A percentile compares a stretch with the other conserved stretches of the same genome.
phyloP scores from a whole-genome alignment of 1,140 invertebrate genomes.

The Euura lappo region DNA sequence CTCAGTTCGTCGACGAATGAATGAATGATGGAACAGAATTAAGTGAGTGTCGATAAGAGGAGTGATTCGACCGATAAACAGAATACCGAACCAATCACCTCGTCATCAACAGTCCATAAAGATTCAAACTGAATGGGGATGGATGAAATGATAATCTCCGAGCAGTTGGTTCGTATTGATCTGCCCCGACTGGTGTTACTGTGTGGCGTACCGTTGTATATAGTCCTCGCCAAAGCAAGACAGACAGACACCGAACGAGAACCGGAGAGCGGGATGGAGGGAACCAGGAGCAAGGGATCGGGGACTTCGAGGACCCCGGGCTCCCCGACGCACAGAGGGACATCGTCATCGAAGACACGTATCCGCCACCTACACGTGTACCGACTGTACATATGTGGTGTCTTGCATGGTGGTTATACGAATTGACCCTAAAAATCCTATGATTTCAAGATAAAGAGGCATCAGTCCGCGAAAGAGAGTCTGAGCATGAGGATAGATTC shows the following conservation, averaged over 20 bases:
- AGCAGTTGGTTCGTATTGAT: slow-evolving; percentile 56
- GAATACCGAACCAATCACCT: neutral
- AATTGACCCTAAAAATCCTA: too few relatives aligned
- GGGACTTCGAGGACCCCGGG: neutral
- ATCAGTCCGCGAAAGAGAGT: too few relatives aligned
- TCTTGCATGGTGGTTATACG: too few relatives aligned
- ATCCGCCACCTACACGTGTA: too few relatives aligned
- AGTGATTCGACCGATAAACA: too few relatives aligned
- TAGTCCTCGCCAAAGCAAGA: neutral
- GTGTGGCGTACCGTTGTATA: slow-evolving; percentile 42
- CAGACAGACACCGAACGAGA: slow-evolving; percentile 10
- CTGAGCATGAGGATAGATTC: neutral
- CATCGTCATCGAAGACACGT: too few relatives aligned
- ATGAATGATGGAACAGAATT: too few relatives aligned
- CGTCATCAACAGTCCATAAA: neutral
- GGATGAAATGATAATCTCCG: slow-evolving; percentile 53
- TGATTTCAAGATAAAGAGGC: too few relatives aligned
- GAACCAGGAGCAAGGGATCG: neutral
- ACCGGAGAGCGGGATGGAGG: slow-evolving; percentile 19
- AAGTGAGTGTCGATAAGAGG: too few relatives aligned
- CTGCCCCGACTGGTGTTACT: slow-evolving; percentile 52
- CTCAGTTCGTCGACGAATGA: too few relatives aligned
- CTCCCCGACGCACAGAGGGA: too few relatives aligned
- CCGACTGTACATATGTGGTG: too few relatives aligned
- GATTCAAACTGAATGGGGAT: slow-evolving; percentile 31